Base-by-base conservation (phyloP, 1,140 invertebrate genomes). In the Tenebrio molitor region DNA sequence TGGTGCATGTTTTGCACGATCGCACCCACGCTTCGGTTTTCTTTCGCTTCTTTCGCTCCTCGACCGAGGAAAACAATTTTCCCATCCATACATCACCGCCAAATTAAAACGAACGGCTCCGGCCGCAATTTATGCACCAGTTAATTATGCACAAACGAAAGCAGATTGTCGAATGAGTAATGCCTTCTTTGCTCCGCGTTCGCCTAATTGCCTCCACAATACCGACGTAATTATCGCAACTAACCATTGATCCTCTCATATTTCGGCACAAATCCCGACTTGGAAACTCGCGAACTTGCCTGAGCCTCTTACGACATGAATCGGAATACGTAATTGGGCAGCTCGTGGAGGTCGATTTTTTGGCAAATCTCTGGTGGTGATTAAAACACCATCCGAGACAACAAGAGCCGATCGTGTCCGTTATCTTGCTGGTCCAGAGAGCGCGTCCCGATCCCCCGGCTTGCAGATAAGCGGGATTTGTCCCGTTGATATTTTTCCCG, bases 101-200 rank as follows among this genome's bases (percentile, higher is more conserved):
- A 41, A 68, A 39, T 63, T 64, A 63, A 68, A 73, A 69, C 50
- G 70, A 73, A 69, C 23, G 14, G 42, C 65, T 73, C 65, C 34
- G 66, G 46, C 72, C 50, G 58, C 72, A 69, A 73, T 62, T 73
- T 73, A 69, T 73, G 72, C 66, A 62, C 39, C 44, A 73, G 50
- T 73, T 73, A 73, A 73, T 73, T 73, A 73, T 73, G 64, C 69
- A 64, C 65, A 73, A 73, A 63, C 66, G 33, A 66, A 73, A 73
- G 69, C 72, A 73, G 72, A 73, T 73, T 73, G 29, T 58, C 36
- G 72, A 73, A 73, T 73, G 72, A 73, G 36, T 69, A 73, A 73
- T 73, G 72, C 53, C 62, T 58, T 58, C 50, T 58, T 58, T 58
- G 50, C 50, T 10, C n/a, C 8, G 50, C 21, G 7, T 46, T 19